A percentile compares a stretch with the other conserved stretches of the same genome.
Conservation (phyloP, 2,113 vertebrate species). For the Gopherus evgoodei region DNA sequence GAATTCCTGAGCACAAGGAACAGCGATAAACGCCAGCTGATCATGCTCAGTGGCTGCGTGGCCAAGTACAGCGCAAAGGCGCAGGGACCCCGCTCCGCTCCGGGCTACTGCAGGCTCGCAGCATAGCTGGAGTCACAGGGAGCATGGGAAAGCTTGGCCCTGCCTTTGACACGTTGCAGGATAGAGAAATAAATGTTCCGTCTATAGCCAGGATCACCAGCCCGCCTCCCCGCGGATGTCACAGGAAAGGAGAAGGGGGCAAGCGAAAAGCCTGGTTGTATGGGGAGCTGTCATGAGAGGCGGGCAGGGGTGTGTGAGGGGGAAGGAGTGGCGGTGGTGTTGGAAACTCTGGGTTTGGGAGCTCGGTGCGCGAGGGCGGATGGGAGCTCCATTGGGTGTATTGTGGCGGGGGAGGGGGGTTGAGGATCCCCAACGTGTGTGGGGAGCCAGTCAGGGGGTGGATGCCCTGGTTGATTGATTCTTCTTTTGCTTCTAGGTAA, state of each 20-base stretch:
- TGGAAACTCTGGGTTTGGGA: background rate
- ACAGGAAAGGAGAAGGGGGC: background rate
- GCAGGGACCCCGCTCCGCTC: background rate
- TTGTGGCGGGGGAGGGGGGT: accelerated
- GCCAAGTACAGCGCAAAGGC: slow-evolving; percentile 79
- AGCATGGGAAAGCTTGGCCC: background rate
- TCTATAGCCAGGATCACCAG: background rate
- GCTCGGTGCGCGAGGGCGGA: background rate
- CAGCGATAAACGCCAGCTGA: slow-evolving; percentile 73
- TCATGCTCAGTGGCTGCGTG: slow-evolving; percentile 81
- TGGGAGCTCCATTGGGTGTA: background rate
- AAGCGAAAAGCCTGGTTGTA: background rate
- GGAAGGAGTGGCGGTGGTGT: background rate
- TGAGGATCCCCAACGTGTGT: background rate
- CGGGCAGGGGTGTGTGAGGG: background rate
- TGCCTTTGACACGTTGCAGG: no score
- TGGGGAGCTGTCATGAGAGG: background rate
- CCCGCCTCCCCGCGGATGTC: background rate
- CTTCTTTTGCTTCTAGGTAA: slow-evolving; percentile 68
- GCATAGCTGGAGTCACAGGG: background rate
- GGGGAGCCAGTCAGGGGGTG: background rate
- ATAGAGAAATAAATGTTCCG: no score
- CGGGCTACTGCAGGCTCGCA: background rate
- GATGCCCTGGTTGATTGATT: background rate
- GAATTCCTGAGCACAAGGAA: slow-evolving; percentile 74